These are phyloP conservation scores for Buteo buteo DNA, from an alignment of 2,113 vertebrate genomes.

Conservation along the genomic window DNA sequence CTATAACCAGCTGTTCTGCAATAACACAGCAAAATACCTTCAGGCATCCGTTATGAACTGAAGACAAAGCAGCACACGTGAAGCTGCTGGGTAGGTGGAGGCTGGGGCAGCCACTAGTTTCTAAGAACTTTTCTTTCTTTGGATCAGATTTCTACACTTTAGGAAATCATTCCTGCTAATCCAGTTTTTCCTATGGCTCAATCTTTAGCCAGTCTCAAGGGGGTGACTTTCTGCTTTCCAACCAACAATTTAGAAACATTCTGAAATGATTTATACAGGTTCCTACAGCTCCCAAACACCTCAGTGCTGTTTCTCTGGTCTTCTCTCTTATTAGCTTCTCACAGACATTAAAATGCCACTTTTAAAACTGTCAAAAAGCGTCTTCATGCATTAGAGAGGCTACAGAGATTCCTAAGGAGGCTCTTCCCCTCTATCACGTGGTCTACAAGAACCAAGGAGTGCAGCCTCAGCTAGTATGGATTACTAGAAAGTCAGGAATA, in stretches of 20 bases:
- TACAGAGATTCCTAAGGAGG: background rate
- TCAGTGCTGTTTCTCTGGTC: background rate
- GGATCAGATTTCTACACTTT: background rate
- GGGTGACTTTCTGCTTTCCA: too few relatives aligned
- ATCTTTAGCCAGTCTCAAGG: rapidly evolving
- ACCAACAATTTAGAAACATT: background rate
- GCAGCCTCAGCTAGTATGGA: background rate
- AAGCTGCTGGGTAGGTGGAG: background rate
- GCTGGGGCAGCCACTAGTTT: rapidly evolving
- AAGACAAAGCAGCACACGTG: background rate
- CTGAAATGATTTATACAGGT: background rate
- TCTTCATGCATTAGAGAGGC: background rate
- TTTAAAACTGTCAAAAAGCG: background rate
- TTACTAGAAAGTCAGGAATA: background rate
- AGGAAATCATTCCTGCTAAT: background rate
- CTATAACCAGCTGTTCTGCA: conserved; percentile 80
- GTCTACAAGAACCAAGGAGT: background rate
- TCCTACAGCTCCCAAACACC: background rate
- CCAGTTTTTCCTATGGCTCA: rapidly evolving
- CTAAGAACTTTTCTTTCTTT: background rate
- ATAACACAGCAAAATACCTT: background rate
- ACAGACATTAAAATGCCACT: background rate
- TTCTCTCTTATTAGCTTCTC: background rate
- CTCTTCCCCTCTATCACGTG: rapidly evolving
- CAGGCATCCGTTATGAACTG: rapidly evolving